Conservation (phyloP, 2,888 invertebrate species). For the Bombylius major region DNA sequence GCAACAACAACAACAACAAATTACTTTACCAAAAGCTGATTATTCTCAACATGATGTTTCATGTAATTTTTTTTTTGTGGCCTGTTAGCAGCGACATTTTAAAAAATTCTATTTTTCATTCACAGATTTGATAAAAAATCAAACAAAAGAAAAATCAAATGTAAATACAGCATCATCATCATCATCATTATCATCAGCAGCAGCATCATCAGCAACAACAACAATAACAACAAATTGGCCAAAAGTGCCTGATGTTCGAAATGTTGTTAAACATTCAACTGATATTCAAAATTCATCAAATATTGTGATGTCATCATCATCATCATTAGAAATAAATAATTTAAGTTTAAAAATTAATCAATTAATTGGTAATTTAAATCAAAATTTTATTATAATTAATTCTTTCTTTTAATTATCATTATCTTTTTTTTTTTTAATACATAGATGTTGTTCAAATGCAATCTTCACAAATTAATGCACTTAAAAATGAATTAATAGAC, state of each 20-base stretch:
- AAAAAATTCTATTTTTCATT: no score
- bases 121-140: no score
- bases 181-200: no score
- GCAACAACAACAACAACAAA: no score
- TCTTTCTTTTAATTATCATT: not conserved
- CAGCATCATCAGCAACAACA: no score
- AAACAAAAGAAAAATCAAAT: no score
- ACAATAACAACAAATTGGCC: conserved; percentile 20
- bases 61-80: no score
- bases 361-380: conserved; percentile 24
- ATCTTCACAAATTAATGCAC: conserved; percentile 37
- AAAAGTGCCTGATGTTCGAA: conserved; percentile 25
- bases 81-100: no score
- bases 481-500: conserved; percentile 35
- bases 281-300: conserved; percentile 31
- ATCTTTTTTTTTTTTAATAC: not conserved
- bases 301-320: not conserved
- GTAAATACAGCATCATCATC: no score
- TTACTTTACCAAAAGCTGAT: no score
- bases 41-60: no score
- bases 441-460: conserved; percentile 40
- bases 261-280: conserved; percentile 27
- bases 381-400: not conserved
- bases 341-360: conserved; percentile 24
- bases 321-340: conserved; percentile 1